Conservation (phyloP, 1,140 invertebrate species). For the Fopius arisanus region DNA sequence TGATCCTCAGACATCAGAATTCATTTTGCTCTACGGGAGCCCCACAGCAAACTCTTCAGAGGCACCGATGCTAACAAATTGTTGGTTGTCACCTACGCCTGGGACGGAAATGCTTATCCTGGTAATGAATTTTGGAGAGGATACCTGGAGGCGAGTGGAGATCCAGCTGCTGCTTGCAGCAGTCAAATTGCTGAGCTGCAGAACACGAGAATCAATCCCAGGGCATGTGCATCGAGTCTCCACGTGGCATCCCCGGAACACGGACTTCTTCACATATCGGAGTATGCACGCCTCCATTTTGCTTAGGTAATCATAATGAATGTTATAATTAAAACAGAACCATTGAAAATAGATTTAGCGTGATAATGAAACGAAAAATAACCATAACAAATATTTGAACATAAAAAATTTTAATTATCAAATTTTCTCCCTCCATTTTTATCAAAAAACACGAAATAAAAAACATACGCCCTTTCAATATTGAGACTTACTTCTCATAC, state of each 20-base stretch:
- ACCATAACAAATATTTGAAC: neutral
- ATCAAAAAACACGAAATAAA: no score
- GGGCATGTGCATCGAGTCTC: conserved; percentile 61
- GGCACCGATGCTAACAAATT: conserved; percentile 63
- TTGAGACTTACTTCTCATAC: no score
- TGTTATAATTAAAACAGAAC: no score
- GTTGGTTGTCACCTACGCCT: conserved; percentile 72
- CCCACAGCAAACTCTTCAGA: conserved; percentile 54
- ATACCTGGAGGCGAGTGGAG: conserved; percentile 63
- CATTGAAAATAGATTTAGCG: no score
- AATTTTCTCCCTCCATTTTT: conserved; percentile 37
- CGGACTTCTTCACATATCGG: conserved; percentile 65
- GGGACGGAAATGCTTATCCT: conserved; percentile 74
- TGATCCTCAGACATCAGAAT: conserved; percentile 49
- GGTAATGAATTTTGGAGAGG: conserved; percentile 64
- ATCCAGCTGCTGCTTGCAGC: conserved; percentile 71
- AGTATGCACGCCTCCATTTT: conserved; percentile 61
- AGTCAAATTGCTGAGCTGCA: conserved; percentile 69
- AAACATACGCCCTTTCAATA: no score
- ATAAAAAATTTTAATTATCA: no score
- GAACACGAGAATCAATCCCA: conserved; percentile 67
- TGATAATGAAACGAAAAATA: no score
- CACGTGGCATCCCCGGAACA: conserved; percentile 63
- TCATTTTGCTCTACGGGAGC: conserved; percentile 55
- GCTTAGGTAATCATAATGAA: conserved; percentile 46